Evolutionary conservation across 2,113 vertebrate genomes (phyloP), one percentile per base, ranked within the genome.

Genomic region (Tautogolabrus adspersus): DNA sequence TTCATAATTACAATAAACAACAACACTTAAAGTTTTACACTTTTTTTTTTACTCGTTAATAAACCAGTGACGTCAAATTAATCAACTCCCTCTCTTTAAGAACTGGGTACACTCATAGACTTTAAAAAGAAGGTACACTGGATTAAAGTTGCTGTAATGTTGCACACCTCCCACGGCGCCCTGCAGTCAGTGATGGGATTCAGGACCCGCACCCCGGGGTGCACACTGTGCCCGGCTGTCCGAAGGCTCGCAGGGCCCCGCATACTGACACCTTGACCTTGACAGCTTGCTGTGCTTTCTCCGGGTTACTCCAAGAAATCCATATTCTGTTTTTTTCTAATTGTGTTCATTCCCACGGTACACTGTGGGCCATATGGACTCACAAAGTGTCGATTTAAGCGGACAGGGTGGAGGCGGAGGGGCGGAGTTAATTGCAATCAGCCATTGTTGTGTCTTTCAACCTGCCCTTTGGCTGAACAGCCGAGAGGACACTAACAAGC

Each of bases 271-370:
- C 91, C 75, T 87, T 93, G 91, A 94, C 93, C 93, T 92, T 93
- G 91, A 92, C 93, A 94, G 93, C 93, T 93, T 94, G 93, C 80
- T 83, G 89, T 21, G 87, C 87, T 91, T 90, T 93, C 86, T 38
- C 81, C 79, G 75, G 64, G 73, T 81, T 93, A 91, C 91, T 88
- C 77, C 84, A 93, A 42, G 87, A 93, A 93, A 93, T 90, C 91
- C 92, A 94, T 95, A 94, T 94, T 94, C 92, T 42, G 9, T 42
- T n/a, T 52, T 52, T 52, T n/a, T 21, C 94, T 94, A 94, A 94
- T 94, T 93, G 92, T 92, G 86, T 87, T 86, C 83, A 94, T 95
- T 94, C 93, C 93, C 94, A 95, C 94, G 94, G 89, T 94, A 74
- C 88, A 88, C 89, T 64, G 52, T 67, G 79, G 91, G 88, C 89